A percentile compares a stretch with the other conserved stretches of the same genome.
Conservation (phyloP, 2,888 invertebrate genomes). For the Idaea straminata region DNA sequence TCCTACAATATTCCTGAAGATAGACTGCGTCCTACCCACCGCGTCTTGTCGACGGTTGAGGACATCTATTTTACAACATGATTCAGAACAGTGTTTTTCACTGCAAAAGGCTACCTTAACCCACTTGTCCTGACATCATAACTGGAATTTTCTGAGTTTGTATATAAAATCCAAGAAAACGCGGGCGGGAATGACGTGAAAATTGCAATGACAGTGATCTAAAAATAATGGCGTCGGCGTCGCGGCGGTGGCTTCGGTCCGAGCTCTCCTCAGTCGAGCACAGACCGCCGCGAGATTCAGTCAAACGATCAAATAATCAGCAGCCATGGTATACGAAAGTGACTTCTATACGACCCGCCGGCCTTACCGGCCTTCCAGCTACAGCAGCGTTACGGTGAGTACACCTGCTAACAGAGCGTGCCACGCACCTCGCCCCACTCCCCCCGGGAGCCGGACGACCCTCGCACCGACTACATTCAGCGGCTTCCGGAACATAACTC, state of each 20-base stretch:
- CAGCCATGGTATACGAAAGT: constrained; percentile 94
- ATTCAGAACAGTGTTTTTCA: constrained; percentile 23
- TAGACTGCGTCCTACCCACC: background rate
- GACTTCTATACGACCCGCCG: constrained; percentile 95
- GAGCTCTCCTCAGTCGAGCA: constrained; percentile 69
- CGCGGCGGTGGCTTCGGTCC: constrained; percentile 41
- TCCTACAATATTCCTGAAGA: background rate
- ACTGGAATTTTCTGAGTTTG: constrained; percentile 52
- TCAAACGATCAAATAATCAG: constrained; percentile 63
- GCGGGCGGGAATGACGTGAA: constrained; percentile 61
- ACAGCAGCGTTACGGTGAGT: constrained; percentile 88
- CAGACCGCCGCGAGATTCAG: constrained; percentile 73
- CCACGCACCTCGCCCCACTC: constrained; percentile 61
- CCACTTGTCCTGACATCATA: constrained; percentile 58
- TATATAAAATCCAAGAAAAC: constrained; percentile 48
- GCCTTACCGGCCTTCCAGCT: constrained; percentile 88
- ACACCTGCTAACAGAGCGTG: constrained; percentile 51
- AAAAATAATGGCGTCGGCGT: constrained; percentile 67
- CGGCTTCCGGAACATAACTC: constrained; percentile 17
- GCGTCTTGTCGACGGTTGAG: background rate
- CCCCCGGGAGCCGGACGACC: constrained; percentile 74
- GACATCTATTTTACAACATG: constrained; percentile 16
- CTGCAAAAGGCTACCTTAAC: constrained; percentile 51
- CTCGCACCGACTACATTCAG: constrained; percentile 62
- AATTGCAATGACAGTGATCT: constrained; percentile 79